phyloP scores from a whole-genome alignment of 1,140 invertebrate species.

The Monomorium pharaonis region DNA sequence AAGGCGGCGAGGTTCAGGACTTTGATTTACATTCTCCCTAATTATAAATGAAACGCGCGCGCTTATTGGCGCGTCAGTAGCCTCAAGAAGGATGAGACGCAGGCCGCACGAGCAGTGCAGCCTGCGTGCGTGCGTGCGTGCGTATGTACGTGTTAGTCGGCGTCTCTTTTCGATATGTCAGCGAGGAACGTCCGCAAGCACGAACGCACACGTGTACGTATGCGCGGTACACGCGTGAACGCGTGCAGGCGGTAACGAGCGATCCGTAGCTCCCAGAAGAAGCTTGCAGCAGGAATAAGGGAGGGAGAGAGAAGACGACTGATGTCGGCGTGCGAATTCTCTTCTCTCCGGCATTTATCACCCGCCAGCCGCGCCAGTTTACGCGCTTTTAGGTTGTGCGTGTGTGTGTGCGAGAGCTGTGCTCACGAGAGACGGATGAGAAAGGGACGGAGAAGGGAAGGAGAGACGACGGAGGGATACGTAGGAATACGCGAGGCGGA shows the following conservation, averaged over 20 bases:
- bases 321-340: conserved; percentile 61
- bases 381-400: conserved; percentile 66
- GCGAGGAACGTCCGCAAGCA: background rate
- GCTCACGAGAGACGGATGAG: conserved; percentile 43
- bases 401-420: conserved; percentile 23
- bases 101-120: conserved; percentile 21
- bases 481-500: conserved; percentile 20
- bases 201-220: background rate
- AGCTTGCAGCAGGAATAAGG: conserved; percentile 1
- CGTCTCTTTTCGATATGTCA: conserved; percentile 52
- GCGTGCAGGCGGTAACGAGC: conserved; percentile 63
- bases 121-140: background rate
- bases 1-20: conserved; percentile 66
- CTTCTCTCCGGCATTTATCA: conserved; percentile 69
- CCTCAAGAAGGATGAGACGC: conserved; percentile 73
- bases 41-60: conserved; percentile 82
- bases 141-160: conserved; percentile 3
- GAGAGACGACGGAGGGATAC: background rate
- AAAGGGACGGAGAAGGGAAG: background rate
- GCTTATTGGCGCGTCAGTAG: conserved; percentile 81
- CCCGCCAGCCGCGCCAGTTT: conserved; percentile 68
- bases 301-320: background rate
- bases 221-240: background rate
- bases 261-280: conserved; percentile 49
- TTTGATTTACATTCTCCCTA: conserved; percentile 83